phyloP scores from a whole-genome alignment of 1,140 invertebrate genomes.

The Drosophila leontia region DNA sequence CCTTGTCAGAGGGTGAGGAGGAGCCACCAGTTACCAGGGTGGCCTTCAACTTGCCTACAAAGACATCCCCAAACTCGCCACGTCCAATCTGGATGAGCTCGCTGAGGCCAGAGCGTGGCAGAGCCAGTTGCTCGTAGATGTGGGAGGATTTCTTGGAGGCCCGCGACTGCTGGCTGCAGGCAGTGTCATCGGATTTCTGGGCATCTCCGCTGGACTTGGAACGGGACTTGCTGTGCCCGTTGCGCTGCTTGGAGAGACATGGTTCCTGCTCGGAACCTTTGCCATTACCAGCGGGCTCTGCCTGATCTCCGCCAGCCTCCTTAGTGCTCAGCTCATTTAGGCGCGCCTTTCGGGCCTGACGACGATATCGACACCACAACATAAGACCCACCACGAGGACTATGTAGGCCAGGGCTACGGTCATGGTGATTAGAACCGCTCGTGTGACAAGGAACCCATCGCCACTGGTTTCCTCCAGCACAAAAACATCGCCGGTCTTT shows the following conservation, averaged over 20 bases:
- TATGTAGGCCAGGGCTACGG: conserved; percentile 96
- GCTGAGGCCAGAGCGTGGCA: conserved; percentile 90
- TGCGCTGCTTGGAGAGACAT: conserved; percentile 83
- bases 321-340: conserved; percentile 69
- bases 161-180: conserved; percentile 91
- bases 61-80: conserved; percentile 96
- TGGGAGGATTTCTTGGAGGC: conserved; percentile 88
- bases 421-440: conserved; percentile 95
- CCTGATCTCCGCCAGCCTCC: conserved; percentile 72
- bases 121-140: conserved; percentile 91
- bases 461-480: conserved; percentile 82
- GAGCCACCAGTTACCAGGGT: conserved; percentile 74
- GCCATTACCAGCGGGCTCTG: conserved; percentile 69
- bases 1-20: conserved; percentile 60
- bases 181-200: conserved; percentile 92
- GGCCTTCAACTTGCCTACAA: conserved; percentile 86
- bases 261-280: conserved; percentile 82
- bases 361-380: conserved; percentile 94
- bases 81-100: conserved; percentile 93
- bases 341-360: conserved; percentile 85
- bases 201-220: conserved; percentile 86
- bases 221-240: conserved; percentile 84
- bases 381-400: conserved; percentile 95
- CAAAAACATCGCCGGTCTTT: conserved; percentile 86
- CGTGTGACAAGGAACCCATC: conserved; percentile 91